phyloP scores from a whole-genome alignment of 2,113 vertebrate species.

The Cynopterus brachyotis region DNA sequence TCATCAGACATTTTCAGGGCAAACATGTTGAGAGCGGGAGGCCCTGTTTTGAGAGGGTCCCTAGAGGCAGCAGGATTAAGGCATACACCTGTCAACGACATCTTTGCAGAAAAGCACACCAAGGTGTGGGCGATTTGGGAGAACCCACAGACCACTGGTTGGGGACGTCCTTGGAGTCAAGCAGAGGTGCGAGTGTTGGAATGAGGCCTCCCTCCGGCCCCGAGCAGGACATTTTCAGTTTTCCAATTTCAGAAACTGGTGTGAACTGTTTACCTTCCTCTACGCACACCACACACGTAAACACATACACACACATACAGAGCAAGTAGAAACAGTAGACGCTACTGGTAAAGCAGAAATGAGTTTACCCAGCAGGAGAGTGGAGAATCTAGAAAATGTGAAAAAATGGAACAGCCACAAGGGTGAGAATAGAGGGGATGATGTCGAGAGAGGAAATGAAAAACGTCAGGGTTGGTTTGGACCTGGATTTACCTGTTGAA shows the following conservation, averaged over 20 bases:
- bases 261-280: neutral
- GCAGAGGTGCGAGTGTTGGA: neutral
- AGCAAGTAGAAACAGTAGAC: neutral
- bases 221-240: neutral
- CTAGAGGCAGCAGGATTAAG: neutral
- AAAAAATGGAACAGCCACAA: neutral
- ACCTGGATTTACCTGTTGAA: constrained; percentile 62
- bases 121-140: neutral
- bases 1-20: neutral
- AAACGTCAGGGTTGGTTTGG: constrained; percentile 31
- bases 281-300: neutral
- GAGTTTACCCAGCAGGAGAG: neutral
- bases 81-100: neutral
- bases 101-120: neutral
- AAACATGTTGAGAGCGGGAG: neutral
- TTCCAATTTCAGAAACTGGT: constrained; percentile 39
- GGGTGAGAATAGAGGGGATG: neutral
- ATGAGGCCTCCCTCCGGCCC: neutral
- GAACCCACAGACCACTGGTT: neutral
- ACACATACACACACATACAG: neutral
- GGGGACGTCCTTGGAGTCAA: neutral
- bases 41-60: neutral
- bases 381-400: neutral
- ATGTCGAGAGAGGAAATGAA: constrained; percentile 24
- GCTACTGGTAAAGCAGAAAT: neutral